phyloP scores from a whole-genome alignment of 2,888 invertebrate species.

The Erebia palarica region DNA sequence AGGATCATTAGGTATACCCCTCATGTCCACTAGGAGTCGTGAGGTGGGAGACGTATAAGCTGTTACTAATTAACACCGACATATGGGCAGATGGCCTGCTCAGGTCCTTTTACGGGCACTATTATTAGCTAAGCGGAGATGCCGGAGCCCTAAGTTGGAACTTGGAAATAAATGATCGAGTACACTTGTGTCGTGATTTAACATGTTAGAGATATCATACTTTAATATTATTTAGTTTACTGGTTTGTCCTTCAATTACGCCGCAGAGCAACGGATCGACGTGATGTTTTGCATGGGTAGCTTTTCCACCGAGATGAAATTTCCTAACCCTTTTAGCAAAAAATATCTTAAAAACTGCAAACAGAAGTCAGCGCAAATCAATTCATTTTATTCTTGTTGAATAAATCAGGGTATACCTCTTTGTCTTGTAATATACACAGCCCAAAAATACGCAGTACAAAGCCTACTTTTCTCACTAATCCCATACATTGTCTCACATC shows the following conservation, averaged over 20 bases:
- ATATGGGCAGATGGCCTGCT: constrained; percentile 19
- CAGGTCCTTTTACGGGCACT: constrained; percentile 11
- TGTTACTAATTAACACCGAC: constrained; percentile 15
- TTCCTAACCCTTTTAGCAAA: too few relatives aligned
- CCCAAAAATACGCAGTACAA: too few relatives aligned
- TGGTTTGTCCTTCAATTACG: too few relatives aligned
- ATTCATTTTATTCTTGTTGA: too few relatives aligned
- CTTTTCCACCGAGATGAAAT: too few relatives aligned
- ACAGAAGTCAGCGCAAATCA: too few relatives aligned
- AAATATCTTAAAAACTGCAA: too few relatives aligned
- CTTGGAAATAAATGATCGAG: constrained; percentile 12
- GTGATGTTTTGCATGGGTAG: too few relatives aligned
- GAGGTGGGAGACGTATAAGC: constrained; percentile 16
- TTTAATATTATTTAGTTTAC: too few relatives aligned
- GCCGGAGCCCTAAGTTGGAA: background rate
- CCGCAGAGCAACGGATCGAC: too few relatives aligned
- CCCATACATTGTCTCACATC: constrained; percentile 2
- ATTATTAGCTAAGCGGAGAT: constrained; percentile 17
- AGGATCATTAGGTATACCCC: constrained; percentile 4
- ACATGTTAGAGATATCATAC: background rate
- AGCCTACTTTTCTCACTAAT: background rate
- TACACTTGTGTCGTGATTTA: background rate
- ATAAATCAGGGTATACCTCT: too few relatives aligned
- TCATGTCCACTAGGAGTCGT: background rate
- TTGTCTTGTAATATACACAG: too few relatives aligned